Conservation (phyloP, 2,888 invertebrate species). For the Amorpha juglandis region DNA sequence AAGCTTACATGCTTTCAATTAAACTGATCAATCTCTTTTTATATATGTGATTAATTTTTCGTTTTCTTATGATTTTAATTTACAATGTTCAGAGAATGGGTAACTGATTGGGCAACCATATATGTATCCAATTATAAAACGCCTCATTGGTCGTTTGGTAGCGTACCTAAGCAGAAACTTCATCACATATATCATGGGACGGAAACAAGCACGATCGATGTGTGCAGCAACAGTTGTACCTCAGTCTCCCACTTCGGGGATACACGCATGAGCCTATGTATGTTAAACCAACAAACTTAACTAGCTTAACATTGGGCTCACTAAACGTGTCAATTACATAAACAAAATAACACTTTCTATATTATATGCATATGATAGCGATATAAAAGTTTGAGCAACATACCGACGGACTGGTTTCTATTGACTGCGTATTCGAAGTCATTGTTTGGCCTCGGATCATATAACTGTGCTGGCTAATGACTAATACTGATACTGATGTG, state of each 20-base stretch:
- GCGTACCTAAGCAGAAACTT: too few species aligned
- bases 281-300: neutral
- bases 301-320: neutral
- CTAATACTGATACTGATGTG: conserved; percentile 22
- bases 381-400: conserved; percentile 26
- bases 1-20: conserved; percentile 1
- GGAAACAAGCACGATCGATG: too few species aligned
- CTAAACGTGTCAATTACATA: conserved; percentile 19
- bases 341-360: conserved; percentile 18
- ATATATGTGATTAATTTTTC: neutral
- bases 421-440: conserved; percentile 7
- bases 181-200: too few species aligned
- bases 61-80: neutral
- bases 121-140: too few species aligned
- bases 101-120: too few species aligned
- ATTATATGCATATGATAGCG: conserved; percentile 22
- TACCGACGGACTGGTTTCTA: conserved; percentile 17
- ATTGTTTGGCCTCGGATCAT: conserved; percentile 19
- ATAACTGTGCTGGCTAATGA: conserved; percentile 24
- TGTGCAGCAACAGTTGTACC: too few species aligned
- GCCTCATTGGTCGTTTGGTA: too few species aligned
- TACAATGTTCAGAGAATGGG: too few species aligned
- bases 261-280: too few species aligned
- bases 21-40: neutral
- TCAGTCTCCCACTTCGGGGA: too few species aligned